A percentile compares a stretch with the other conserved stretches of the same genome.
These are phyloP conservation scores for Aphyosemion australe DNA, from an alignment of 2,113 vertebrate species.

Conservation along the genomic window DNA sequence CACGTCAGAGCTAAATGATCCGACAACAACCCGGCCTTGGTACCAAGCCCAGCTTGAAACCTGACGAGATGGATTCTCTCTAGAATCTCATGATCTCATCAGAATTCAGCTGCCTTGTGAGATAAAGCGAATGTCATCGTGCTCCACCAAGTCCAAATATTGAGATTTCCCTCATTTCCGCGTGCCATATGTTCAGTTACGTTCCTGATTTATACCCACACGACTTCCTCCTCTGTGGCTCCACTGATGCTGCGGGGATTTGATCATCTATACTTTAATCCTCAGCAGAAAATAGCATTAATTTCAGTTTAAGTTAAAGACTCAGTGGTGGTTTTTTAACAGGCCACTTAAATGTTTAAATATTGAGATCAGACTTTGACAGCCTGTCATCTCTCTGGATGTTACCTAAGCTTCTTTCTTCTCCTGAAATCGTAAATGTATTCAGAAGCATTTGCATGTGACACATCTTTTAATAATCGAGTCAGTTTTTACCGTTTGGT, in stretches of 20 bases:
- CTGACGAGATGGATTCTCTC: neutral
- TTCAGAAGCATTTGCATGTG: no score
- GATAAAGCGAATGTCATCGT: neutral
- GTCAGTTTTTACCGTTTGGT: no score
- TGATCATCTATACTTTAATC: neutral
- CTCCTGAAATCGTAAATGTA: no score
- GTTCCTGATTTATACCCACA: neutral
- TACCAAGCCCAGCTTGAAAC: neutral
- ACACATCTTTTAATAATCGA: no score
- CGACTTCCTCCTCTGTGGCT: neutral
- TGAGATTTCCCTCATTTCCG: neutral
- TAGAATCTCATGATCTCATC: neutral
- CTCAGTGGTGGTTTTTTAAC: no score
- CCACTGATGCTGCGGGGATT: neutral
- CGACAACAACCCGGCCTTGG: neutral
- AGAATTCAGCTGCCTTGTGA: neutral
- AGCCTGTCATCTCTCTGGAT: no score
- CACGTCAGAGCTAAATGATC: no score
- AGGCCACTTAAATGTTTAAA: no score
- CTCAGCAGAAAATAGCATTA: neutral
- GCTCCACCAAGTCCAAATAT: neutral
- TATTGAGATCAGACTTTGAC: no score
- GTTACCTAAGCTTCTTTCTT: no score
- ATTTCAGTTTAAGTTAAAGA: neutral
- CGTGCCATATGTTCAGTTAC: neutral